Percentiles rank a stretch among this genome's conserved stretches.
phyloP scores from a whole-genome alignment of 2,888 invertebrate species.

The Merodon equestris region DNA sequence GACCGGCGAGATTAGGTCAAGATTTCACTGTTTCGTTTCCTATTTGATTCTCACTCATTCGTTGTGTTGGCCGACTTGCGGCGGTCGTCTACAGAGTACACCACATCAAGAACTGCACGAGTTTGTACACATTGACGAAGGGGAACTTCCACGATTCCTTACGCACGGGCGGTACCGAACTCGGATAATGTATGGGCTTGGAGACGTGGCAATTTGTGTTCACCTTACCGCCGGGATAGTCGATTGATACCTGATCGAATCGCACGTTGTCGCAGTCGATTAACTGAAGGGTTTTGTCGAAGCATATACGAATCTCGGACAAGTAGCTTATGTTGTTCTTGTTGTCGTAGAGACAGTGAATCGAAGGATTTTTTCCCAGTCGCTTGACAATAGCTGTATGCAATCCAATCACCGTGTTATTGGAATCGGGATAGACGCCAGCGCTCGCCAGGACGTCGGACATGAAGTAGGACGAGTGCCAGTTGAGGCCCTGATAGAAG shows the following conservation, averaged over 20 bases:
- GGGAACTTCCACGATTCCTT: constrained; percentile 77
- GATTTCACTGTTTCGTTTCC: constrained; percentile 2
- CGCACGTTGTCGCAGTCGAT: constrained; percentile 84
- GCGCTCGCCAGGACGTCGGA: constrained; percentile 81
- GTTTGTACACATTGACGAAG: constrained; percentile 81
- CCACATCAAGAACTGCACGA: constrained; percentile 83
- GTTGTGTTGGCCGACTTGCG: constrained; percentile 11
- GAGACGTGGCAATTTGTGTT: constrained; percentile 82
- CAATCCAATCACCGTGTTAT: constrained; percentile 80
- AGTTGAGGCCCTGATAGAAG: constrained; percentile 83
- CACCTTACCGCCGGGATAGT: constrained; percentile 77
- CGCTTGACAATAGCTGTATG: constrained; percentile 80
- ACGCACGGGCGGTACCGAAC: constrained; percentile 77
- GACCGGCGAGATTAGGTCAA: constrained; percentile 38
- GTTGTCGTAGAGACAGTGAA: constrained; percentile 83
- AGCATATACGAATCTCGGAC: constrained; percentile 87
- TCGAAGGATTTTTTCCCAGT: constrained; percentile 82
- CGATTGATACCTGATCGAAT: constrained; percentile 72
- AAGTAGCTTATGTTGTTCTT: constrained; percentile 81
- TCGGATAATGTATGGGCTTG: constrained; percentile 82
- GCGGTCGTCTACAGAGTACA: constrained; percentile 80
- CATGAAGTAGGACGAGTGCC: constrained; percentile 83
- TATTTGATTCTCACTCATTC: constrained; percentile 39
- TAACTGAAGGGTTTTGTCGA: constrained; percentile 83
- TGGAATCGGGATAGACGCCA: constrained; percentile 81